Conservation (phyloP, 2,797 vertebrate genomes). For the Allenopithecus nigroviridis region DNA sequence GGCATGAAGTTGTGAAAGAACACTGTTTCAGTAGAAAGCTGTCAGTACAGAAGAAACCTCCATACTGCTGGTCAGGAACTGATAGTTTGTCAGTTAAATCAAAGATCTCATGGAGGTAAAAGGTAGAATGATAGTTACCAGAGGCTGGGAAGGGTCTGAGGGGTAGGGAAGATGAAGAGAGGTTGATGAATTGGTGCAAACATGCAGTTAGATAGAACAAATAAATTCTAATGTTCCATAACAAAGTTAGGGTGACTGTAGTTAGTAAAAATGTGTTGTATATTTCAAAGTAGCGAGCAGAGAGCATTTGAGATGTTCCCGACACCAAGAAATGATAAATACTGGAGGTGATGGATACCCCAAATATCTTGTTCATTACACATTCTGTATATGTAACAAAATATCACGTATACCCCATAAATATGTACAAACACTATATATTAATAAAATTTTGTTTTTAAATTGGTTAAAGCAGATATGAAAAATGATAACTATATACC, state of each 20-base stretch:
- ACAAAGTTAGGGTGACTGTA: background rate
- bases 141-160: background rate
- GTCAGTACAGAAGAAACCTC: background rate
- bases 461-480: background rate
- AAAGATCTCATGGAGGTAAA: background rate
- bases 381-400: background rate
- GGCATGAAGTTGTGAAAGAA: background rate
- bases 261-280: background rate
- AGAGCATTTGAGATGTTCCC: background rate
- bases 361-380: background rate
- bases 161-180: background rate
- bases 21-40: background rate
- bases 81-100: background rate
- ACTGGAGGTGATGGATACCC: background rate
- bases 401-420: background rate
- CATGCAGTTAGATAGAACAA: background rate
- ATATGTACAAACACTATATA: background rate
- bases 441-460: background rate
- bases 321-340: background rate
- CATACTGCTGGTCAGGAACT: background rate
- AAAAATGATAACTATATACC: background rate
- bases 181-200: background rate
- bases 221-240: background rate
- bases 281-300: background rate
- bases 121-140: background rate